phyloP scores from a whole-genome alignment of 1,140 invertebrate genomes.

The Meloidogyne hapla region DNA sequence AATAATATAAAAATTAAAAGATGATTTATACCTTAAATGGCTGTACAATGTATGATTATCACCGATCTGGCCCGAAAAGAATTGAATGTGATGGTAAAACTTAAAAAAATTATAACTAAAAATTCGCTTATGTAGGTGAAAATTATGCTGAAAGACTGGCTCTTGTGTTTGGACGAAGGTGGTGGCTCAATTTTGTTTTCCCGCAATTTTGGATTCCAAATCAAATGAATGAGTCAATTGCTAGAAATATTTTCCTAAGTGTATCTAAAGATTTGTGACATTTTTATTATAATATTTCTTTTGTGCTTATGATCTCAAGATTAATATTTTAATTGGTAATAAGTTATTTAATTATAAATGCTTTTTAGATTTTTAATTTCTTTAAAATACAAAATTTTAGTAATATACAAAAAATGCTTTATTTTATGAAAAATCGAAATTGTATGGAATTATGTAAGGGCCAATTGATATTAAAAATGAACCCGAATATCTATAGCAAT shows the following conservation, averaged over 20 bases:
- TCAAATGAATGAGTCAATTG: conserved; percentile 45
- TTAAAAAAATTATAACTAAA: background rate
- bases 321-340: background rate
- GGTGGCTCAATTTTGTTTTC: conserved; percentile 51
- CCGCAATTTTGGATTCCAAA: conserved; percentile 51
- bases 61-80: conserved; percentile 30
- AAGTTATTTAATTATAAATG: too few relatives aligned
- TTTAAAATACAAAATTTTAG: too few relatives aligned
- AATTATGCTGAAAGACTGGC: conserved; percentile 40
- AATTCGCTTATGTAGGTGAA: conserved; percentile 28
- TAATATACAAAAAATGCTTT: background rate
- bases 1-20: conserved; percentile 26
- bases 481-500: conserved; percentile 1
- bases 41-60: conserved; percentile 54
- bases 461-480: background rate
- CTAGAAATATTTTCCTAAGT: conserved; percentile 50
- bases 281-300: too few relatives aligned
- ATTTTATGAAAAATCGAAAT: background rate
- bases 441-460: background rate
- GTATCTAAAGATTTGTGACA: conserved; percentile 47
- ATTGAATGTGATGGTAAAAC: conserved; percentile 43
- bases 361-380: too few relatives aligned
- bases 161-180: conserved; percentile 46
- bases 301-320: background rate
- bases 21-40: conserved; percentile 52